Evolutionary conservation across 2,888 invertebrate genomes (phyloP).

Genomic region (Gari tellinella): DNA sequence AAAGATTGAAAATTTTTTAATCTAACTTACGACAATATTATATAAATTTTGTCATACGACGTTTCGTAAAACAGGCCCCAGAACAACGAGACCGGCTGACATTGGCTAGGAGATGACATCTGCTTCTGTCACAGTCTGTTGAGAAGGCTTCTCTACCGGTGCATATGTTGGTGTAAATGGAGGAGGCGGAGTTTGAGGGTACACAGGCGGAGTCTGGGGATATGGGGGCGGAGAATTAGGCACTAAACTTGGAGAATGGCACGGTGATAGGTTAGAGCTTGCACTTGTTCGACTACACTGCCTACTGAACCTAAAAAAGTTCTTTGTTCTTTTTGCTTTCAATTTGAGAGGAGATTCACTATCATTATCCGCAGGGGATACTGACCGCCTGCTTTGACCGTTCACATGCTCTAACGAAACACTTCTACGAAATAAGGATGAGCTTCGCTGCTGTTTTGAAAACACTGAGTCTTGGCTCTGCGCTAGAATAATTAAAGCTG

Average conservation of each 20-base stretch:
- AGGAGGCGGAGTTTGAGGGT: conserved; percentile 46
- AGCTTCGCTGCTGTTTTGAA: conserved; percentile 30
- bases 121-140: neutral
- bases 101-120: conserved; percentile 1
- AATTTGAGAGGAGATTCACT: conserved; percentile 6
- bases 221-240: conserved; percentile 37
- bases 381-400: conserved; percentile 20
- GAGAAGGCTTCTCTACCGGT: no score
- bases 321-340: conserved; percentile 21
- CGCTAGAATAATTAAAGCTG: conserved; percentile 74
- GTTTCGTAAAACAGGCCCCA: no score
- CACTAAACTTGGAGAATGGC: conserved; percentile 20
- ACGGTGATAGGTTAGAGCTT: conserved; percentile 3
- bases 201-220: conserved; percentile 38
- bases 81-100: no score
- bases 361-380: conserved; percentile 1
- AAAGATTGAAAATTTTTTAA: no score
- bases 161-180: conserved; percentile 31
- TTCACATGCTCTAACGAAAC: conserved; percentile 43
- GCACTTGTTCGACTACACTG: conserved; percentile 37
- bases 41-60: no score
- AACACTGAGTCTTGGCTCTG: conserved; percentile 75
- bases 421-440: conserved; percentile 43
- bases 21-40: no score
- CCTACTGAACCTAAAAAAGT: conserved; percentile 53